A percentile compares a stretch with the other conserved stretches of the same genome.
Evolutionary conservation across 2,113 vertebrate genomes (phyloP).

Genomic region (Rhizomys pruinosus): DNA sequence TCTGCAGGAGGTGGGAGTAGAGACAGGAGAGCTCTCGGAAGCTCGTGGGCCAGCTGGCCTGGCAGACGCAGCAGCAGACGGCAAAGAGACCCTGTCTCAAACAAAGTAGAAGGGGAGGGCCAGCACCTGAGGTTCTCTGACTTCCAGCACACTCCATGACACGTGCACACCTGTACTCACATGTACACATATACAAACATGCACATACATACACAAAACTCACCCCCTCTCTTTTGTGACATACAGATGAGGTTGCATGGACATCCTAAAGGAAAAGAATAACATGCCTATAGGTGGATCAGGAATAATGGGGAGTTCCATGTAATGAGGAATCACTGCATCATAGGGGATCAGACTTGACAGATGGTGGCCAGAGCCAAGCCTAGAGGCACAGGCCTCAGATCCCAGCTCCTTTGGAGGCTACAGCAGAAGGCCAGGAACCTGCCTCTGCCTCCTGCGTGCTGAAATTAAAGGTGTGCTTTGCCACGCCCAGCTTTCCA

Average conservation of each 20-base stretch:
- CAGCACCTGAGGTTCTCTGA: background rate
- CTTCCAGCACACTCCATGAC: background rate
- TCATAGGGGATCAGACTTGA: background rate
- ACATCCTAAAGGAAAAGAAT: background rate
- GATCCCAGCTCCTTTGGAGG: background rate
- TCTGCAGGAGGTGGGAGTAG: background rate
- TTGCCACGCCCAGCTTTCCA: too few species aligned
- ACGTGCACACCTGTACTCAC: background rate
- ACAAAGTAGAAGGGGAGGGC: background rate
- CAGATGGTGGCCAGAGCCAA: background rate
- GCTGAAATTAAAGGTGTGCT: too few species aligned
- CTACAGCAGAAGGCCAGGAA: background rate
- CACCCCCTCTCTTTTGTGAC: background rate
- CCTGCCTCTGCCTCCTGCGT: too few species aligned
- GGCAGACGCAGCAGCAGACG: background rate
- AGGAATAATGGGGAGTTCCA: background rate
- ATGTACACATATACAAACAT: background rate
- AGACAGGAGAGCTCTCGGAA: background rate
- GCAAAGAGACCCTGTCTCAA: background rate
- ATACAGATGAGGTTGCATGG: background rate
- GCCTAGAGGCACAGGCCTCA: background rate
- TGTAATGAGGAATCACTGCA: background rate
- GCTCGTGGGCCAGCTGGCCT: background rate
- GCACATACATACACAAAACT: too few species aligned
- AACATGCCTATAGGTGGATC: fast-evolving